phyloP scores from a whole-genome alignment of 2,113 vertebrate species.

The Cepphus grylle region DNA sequence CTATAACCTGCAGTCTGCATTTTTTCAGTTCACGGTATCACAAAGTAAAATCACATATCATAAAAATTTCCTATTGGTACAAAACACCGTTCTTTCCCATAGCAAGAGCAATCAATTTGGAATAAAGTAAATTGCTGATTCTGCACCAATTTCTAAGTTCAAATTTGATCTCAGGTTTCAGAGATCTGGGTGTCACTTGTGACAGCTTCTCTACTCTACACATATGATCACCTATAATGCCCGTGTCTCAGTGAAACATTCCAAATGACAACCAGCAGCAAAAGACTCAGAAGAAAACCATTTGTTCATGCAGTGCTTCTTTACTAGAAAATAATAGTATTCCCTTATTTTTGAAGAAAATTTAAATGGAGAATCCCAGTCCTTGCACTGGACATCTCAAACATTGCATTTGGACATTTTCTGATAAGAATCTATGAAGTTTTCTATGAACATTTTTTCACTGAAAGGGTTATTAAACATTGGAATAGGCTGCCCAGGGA shows the following conservation, averaged over 20 bases:
- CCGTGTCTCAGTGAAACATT: background rate
- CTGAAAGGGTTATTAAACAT: no score
- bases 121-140: background rate
- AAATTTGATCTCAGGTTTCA: background rate
- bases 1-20: background rate
- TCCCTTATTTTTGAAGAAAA: background rate
- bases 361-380: background rate
- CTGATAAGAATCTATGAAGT: background rate
- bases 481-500: no score
- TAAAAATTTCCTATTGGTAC: background rate
- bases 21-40: background rate
- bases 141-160: background rate
- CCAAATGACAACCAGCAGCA: background rate
- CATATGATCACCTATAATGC: fast-evolving
- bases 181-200: background rate
- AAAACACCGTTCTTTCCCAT: background rate
- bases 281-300: background rate
- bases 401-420: background rate
- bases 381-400: background rate
- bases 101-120: background rate
- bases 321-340: background rate
- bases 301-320: background rate
- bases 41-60: background rate
- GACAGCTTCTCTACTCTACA: background rate
- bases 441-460: no score